phyloP scores from a whole-genome alignment of 2,113 vertebrate species.

The Arenaria interpres region DNA sequence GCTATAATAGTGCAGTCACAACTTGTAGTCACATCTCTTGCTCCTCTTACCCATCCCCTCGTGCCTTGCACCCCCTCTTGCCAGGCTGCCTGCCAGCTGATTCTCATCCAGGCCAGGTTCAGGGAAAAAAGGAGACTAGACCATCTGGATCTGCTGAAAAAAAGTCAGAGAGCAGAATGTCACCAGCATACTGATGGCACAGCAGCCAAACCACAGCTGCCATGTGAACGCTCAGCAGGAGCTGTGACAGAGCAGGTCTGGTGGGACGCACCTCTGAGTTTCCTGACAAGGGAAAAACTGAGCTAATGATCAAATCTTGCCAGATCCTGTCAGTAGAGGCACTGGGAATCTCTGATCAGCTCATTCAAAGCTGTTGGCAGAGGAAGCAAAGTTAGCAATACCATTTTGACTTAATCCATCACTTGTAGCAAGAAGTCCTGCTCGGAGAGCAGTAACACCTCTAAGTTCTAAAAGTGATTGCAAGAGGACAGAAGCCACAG shows the following conservation, averaged over 20 bases:
- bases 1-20: not conserved
- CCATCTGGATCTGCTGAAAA: constrained; percentile 15
- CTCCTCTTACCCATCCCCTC: not conserved
- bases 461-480: not conserved
- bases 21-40: not conserved
- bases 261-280: not conserved
- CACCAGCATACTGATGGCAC: not conserved
- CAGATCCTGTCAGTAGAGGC: not conserved
- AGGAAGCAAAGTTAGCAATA: not conserved
- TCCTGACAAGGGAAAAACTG: not conserved
- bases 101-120: not conserved
- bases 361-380: not conserved
- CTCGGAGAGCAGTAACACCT: not conserved
- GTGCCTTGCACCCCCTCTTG: not conserved
- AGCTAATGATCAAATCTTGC: constrained; percentile 26
- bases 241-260: not conserved
- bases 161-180: not conserved
- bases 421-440: not conserved
- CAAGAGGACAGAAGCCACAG: not conserved
- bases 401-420: not conserved
- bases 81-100: not conserved
- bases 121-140: not conserved
- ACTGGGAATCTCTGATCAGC: not conserved
- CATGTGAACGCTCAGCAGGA: not conserved
- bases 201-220: constrained; percentile 23